Percentiles rank a stretch among this genome's conserved stretches.
Conservation (phyloP, 1,140 invertebrate genomes). For the Lanistes nyassanus region DNA sequence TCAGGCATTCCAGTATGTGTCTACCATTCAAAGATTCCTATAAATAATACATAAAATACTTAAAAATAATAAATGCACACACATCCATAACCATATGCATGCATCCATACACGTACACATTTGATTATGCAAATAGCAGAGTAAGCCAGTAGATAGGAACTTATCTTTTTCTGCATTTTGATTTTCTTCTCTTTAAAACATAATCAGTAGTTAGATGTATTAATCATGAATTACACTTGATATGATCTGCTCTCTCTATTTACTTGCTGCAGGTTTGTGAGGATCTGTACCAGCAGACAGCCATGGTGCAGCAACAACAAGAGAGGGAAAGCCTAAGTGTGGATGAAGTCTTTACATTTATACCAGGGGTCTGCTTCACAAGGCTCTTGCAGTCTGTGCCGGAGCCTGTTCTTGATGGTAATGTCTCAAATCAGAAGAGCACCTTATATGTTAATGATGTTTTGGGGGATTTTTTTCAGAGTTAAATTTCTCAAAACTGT, state of each 20-base stretch:
- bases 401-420: constrained; percentile 33
- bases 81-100: neutral
- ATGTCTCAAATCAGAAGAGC: neutral
- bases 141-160: no score
- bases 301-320: constrained; percentile 10
- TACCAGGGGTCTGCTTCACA: constrained; percentile 37
- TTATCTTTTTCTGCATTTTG: no score
- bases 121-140: no score
- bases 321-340: neutral
- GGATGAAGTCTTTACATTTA: constrained; percentile 12
- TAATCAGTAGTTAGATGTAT: no score
- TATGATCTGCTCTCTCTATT: neutral
- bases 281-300: neutral
- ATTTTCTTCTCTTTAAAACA: no score
- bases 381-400: constrained; percentile 34
- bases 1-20: no score
- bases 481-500: no score
- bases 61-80: neutral
- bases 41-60: no score
- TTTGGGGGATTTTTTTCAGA: no score
- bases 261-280: constrained; percentile 12
- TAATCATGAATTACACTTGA: no score
- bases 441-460: neutral
- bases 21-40: no score
- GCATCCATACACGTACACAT: constrained; percentile 1